These are phyloP conservation scores for Aegithalos caudatus DNA, from an alignment of 2,113 vertebrate species.

Conservation along the genomic window DNA sequence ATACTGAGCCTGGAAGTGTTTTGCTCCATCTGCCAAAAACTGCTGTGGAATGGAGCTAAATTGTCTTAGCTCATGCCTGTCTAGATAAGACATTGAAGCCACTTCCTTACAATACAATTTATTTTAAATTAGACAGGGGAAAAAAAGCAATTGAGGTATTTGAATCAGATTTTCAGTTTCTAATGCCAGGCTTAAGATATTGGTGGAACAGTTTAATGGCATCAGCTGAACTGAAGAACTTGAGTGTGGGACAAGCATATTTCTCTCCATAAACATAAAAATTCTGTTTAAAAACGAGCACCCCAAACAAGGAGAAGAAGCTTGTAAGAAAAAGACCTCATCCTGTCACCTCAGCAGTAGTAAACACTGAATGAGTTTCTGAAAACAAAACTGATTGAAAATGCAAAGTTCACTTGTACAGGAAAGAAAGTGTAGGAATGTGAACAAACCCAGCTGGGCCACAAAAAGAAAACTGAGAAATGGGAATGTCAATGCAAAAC, in stretches of 20 bases:
- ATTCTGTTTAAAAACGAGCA: neutral
- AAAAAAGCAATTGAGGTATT: neutral
- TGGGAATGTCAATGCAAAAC: neutral
- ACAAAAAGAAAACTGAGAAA: neutral
- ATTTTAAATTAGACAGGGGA: neutral
- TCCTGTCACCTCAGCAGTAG: neutral
- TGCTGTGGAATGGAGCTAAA: neutral
- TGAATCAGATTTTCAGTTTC: neutral
- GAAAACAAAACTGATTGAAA: neutral
- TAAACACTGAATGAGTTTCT: neutral
- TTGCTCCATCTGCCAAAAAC: neutral
- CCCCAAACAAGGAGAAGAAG: neutral
- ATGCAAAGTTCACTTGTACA: neutral
- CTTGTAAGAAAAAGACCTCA: neutral
- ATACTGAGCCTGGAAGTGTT: neutral
- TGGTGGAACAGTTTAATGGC: neutral
- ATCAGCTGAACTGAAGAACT: neutral
- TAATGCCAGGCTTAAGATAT: neutral
- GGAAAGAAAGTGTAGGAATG: neutral
- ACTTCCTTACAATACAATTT: neutral
- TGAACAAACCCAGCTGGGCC: neutral
- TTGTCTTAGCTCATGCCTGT: neutral
- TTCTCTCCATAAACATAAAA: neutral
- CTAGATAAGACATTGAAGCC: neutral
- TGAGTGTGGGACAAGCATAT: neutral